These are phyloP conservation scores for Mongoloraphidia duomilia DNA, from an alignment of 2,888 invertebrate genomes.

Conservation along the genomic window DNA sequence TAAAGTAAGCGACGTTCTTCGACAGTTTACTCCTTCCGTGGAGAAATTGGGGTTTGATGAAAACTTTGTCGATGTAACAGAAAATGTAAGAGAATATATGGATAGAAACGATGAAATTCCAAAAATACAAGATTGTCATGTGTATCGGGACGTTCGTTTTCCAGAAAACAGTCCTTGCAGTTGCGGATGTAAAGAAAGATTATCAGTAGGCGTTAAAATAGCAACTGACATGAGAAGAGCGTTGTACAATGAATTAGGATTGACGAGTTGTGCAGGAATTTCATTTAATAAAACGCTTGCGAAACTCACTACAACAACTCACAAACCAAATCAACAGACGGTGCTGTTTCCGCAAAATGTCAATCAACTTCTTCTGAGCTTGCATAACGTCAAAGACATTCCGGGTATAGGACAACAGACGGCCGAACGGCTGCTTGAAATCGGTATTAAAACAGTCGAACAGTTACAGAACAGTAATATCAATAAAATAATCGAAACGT, in stretches of 20 bases:
- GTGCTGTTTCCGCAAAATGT: slow-evolving; percentile 56
- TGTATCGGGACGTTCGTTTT: slow-evolving; percentile 36
- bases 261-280: slow-evolving; percentile 71
- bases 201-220: slow-evolving; percentile 56
- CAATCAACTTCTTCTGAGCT: slow-evolving; percentile 46
- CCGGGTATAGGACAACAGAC: slow-evolving; percentile 67
- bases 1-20: slow-evolving; percentile 56
- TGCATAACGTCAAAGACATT: slow-evolving; percentile 46
- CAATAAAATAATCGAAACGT: slow-evolving; percentile 32
- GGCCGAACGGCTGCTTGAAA: slow-evolving; percentile 44
- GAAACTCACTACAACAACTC: slow-evolving; percentile 55
- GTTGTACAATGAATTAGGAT: slow-evolving; percentile 49
- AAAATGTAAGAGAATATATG: slow-evolving; percentile 41
- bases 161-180: slow-evolving; percentile 35
- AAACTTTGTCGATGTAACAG: slow-evolving; percentile 68
- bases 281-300: slow-evolving; percentile 73
- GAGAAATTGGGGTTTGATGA: slow-evolving; percentile 78
- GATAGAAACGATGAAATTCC: slow-evolving; percentile 13
- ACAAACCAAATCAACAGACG: slow-evolving; percentile 76
- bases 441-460: slow-evolving; percentile 48
- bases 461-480: slow-evolving; percentile 50
- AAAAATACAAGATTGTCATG: slow-evolving; percentile 38
- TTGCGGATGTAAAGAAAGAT: slow-evolving; percentile 59
- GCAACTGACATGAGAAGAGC: slow-evolving; percentile 62
- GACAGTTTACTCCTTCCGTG: slow-evolving; percentile 55